phyloP scores from a whole-genome alignment of 1,140 invertebrate genomes.

The Eubasilissa regina region DNA sequence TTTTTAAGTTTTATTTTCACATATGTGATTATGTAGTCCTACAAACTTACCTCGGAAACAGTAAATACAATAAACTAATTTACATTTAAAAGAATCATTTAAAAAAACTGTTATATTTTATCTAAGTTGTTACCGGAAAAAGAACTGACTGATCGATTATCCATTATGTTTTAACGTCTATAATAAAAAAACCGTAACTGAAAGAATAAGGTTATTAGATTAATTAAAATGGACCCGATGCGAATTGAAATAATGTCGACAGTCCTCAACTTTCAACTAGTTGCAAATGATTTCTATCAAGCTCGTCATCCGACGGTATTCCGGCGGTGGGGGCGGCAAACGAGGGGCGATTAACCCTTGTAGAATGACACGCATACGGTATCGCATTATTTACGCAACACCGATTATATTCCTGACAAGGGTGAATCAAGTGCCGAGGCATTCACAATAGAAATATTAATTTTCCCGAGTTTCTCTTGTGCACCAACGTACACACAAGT shows the following conservation, averaged over 20 bases:
- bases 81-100: no score
- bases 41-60: no score
- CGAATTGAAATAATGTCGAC: not conserved
- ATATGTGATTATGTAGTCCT: no score
- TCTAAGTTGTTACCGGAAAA: no score
- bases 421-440: slow-evolving; percentile 48
- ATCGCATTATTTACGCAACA: slow-evolving; percentile 60
- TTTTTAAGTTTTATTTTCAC: no score
- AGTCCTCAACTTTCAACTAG: slow-evolving; percentile 18
- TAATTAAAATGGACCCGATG: not conserved
- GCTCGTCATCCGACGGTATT: slow-evolving; percentile 44
- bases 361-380: slow-evolving; percentile 58
- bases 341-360: slow-evolving; percentile 58
- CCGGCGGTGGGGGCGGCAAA: slow-evolving; percentile 31
- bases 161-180: no score
- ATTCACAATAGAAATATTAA: slow-evolving; percentile 52
- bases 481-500: slow-evolving; percentile 5
- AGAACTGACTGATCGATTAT: no score
- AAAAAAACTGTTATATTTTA: no score
- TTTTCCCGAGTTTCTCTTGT: slow-evolving; percentile 20
- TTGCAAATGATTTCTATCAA: slow-evolving; percentile 63
- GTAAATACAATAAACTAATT: no score
- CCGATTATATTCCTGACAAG: slow-evolving; percentile 50
- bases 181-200: no score
- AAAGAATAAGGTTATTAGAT: no score